Evolutionary conservation across 2,888 invertebrate species (phyloP), one percentile per base, ranked within the genome.

Genomic region (Epiblema foenella): DNA sequence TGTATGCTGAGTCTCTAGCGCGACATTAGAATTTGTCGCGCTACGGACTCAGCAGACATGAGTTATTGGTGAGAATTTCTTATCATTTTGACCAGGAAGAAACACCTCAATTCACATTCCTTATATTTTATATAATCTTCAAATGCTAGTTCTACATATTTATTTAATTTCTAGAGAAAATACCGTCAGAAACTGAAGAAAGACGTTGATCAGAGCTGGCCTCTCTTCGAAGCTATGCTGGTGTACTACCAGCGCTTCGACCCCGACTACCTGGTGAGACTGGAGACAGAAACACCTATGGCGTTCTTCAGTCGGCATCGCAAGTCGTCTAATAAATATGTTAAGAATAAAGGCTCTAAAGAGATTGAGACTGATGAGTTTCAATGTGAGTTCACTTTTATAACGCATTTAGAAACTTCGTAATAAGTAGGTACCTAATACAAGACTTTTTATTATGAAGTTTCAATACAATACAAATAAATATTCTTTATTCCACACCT

Each of bases 121-220:
- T 11, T 39, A 11, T 2, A 39, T 12, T 39, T 39, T 39, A 39
- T 11, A 11, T 39, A 39, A 12, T 11, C 33, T 33, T 5, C 33
- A 8, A 29, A 2, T 39, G 10, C 39, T 39, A 37, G 33, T 42
- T 24, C 17, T 2, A 29, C 15, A 58, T 5, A 9, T 33, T 66
- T 8, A 10, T 54, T 64, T 75, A 71, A 72, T 12, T 85, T 83
- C 9, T 77, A 93, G 91, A 87, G 93, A 68, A 93, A 92, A 77
- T 88, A 91, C 77, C 85, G 91, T 15, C 72, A 87, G 51, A 85
- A 84, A 77, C 46, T 88, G 15, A 88, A 85, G 66, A 88, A 85
- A 63, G 83, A 85, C 12, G 76, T 76, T 0, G 82, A 81, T 3
- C 72, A 83, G 4, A 84, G 87, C 29, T 93, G 93, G 93, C 81